Conservation (phyloP, 2,113 vertebrate genomes). For the Nettapus auritus region DNA sequence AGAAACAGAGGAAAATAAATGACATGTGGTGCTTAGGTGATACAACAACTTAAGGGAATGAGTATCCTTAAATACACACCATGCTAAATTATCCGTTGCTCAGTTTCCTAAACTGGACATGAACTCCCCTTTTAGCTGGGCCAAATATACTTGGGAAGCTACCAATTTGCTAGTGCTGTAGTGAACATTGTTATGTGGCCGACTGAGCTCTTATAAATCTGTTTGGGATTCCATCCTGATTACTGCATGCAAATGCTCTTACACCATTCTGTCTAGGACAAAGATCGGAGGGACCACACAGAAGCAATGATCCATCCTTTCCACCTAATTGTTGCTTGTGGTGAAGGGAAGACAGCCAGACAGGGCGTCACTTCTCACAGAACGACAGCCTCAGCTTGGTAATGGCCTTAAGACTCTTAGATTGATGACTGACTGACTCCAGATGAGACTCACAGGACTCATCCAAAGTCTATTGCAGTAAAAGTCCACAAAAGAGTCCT, state of each 20-base stretch:
- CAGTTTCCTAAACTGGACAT: not conserved
- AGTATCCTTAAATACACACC: not conserved
- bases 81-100: not conserved
- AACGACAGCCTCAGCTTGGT: not conserved
- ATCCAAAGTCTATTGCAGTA: not conserved
- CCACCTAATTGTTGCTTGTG: not conserved
- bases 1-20: not conserved
- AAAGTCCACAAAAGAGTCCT: not conserved
- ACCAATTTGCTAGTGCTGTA: not conserved
- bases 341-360: not conserved
- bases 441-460: slow-evolving; percentile 3
- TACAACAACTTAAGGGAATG: not conserved
- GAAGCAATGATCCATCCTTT: not conserved
- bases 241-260: slow-evolving; percentile 4
- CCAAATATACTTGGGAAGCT: not conserved
- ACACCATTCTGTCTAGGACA: not conserved
- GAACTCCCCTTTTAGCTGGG: not conserved
- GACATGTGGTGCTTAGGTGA: not conserved
- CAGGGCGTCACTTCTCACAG: not conserved
- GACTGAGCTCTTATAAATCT: not conserved
- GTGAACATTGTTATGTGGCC: not conserved
- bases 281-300: slow-evolving; percentile 10
- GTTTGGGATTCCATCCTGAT: slow-evolving; percentile 23
- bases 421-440: slow-evolving; percentile 2
- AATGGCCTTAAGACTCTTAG: not conserved